A percentile compares a stretch with the other conserved stretches of the same genome.
phyloP scores from a whole-genome alignment of 2,888 invertebrate genomes.

The Himalopsyche anomala region DNA sequence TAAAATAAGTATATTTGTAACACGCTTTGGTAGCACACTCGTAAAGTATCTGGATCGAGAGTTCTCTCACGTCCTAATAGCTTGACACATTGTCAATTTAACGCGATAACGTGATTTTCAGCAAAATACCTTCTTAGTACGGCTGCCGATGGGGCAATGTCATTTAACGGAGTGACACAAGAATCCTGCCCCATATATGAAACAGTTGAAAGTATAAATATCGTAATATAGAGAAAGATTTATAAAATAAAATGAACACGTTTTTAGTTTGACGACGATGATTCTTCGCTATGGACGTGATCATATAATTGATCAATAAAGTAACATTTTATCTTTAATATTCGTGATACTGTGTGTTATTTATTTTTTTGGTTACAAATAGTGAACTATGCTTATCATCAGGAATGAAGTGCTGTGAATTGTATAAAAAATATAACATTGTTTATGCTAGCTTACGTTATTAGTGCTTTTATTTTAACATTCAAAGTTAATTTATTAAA shows the following conservation, averaged over 20 bases:
- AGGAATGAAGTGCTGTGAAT: no score
- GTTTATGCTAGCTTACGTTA: no score
- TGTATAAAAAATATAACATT: no score
- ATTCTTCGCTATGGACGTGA: slow-evolving; percentile 42
- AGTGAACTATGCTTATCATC: no score
- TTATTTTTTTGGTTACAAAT: no score
- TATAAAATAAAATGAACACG: slow-evolving; percentile 35
- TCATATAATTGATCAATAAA: neutral
- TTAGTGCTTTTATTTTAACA: no score
- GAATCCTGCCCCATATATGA: slow-evolving; percentile 36
- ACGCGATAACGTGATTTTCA: slow-evolving; percentile 62
- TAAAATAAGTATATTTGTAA: neutral
- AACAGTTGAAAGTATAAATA: neutral
- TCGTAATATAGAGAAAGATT: slow-evolving; percentile 1
- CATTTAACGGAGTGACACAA: slow-evolving; percentile 47
- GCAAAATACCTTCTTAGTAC: slow-evolving; percentile 61
- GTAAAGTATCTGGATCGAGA: slow-evolving; percentile 55
- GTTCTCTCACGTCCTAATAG: slow-evolving; percentile 51
- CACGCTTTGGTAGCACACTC: neutral
- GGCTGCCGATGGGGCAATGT: slow-evolving; percentile 48
- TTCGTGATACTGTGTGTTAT: no score
- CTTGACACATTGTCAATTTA: slow-evolving; percentile 64
- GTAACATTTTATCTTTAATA: no score
- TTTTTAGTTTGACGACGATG: slow-evolving; percentile 45
- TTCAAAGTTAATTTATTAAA: no score